Evolutionary conservation across 2,797 vertebrate species (phyloP).

Genomic region (Myotis pilosus): DNA sequence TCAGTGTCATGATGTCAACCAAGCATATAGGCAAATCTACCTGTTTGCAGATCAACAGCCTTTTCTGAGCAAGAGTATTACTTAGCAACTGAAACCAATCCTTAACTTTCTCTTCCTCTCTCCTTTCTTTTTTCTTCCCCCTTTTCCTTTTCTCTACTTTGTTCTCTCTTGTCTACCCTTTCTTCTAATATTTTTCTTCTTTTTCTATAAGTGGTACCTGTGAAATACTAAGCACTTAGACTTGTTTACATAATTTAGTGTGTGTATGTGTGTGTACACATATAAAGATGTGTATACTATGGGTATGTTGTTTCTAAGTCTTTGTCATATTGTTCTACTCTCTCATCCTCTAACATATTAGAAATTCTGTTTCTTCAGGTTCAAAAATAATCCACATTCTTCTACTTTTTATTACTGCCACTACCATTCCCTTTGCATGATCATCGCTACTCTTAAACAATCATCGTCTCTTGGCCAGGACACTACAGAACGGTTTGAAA

Average conservation of each 20-base stretch:
- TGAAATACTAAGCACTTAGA: neutral
- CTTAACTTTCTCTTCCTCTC: neutral
- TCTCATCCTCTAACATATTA: neutral
- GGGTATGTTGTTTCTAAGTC: neutral
- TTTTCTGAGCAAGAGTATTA: neutral
- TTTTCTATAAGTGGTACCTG: neutral
- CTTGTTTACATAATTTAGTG: neutral
- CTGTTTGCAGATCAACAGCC: slow-evolving; percentile 75
- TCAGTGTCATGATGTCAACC: slow-evolving; percentile 60
- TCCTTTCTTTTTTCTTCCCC: neutral
- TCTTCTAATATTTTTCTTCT: neutral
- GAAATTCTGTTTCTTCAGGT: neutral
- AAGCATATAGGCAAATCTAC: slow-evolving; percentile 73
- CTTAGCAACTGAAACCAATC: neutral
- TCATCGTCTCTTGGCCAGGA: neutral
- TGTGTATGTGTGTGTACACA: neutral
- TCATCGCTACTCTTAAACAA: neutral
- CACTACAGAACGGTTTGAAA: neutral
- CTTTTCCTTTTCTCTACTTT: neutral
- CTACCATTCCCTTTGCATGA: neutral
- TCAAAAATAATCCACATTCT: neutral
- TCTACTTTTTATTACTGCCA: neutral
- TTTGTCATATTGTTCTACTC: neutral
- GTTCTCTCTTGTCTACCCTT: neutral
- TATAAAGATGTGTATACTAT: neutral